Evolutionary conservation across 2,888 invertebrate genomes (phyloP), one percentile per base, ranked within the genome.

Genomic region (Nasonia oneida): DNA sequence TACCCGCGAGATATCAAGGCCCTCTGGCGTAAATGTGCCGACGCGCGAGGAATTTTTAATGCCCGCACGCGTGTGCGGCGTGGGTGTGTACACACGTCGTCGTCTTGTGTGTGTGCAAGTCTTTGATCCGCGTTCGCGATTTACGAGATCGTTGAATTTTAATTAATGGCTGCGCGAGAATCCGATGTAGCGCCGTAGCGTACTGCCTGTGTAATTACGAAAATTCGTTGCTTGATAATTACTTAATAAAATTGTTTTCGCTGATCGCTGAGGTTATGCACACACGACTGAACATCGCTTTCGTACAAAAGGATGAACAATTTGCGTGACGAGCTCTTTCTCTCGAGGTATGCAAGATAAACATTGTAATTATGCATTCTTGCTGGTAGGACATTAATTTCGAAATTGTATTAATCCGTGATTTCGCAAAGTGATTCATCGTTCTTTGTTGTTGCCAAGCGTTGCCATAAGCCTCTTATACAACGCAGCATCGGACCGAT

Each of bases 121-220:
- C 47, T 74, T 67, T 75, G 78, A 84, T 80, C 39, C 39, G 33
- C 23, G 39, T 18, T 53, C 18, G 10, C 76, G 70, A 85, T 85
- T 85, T 81, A 73, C 50, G 77, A 71, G 77, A 85, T 81, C 64
- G 76, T 80, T 77, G 73, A 77, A 85, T 81, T 81, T 81, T 81
- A 85, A 85, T 81, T 85, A 85, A 78, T 81, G 64, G 50, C 14
- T 64, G 39, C 12, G 73, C 29, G 67, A 61, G 71, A 23, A 73
- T n/a, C 14, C 53, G 53, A 81, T 81, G 67, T 57, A 39, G 23
- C 53, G 37, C 50, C 71, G 47, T 29, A 29, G 29, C 47, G 79
- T 57, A 29, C 29, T 67, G 70, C 14, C 39, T 75, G 29, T 73
- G 53, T 75, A 10, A 42, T 67, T 73, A 47, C 15, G 74, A n/a